A percentile compares a stretch with the other conserved stretches of the same genome.
Conservation (phyloP, 2,888 invertebrate genomes). For the Mimas tiliae region DNA sequence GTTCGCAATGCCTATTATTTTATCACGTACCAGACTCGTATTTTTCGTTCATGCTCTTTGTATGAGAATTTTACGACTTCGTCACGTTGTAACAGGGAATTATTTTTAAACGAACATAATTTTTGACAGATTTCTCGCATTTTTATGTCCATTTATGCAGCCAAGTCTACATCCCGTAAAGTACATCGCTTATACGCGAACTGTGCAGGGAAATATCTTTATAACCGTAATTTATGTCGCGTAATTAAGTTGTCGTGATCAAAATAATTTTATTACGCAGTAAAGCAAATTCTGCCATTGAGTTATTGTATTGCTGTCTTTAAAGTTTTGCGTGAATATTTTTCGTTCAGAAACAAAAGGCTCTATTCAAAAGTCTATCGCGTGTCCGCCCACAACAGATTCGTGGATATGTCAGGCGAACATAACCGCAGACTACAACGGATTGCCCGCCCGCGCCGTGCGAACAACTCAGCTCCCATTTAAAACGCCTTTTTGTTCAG, state of each 20-base stretch:
- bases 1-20: conserved; percentile 62
- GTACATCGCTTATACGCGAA: neutral
- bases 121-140: conserved; percentile 9
- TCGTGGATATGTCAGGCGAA: conserved; percentile 69
- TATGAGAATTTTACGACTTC: conserved; percentile 51
- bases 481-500: conserved; percentile 50
- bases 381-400: conserved; percentile 64
- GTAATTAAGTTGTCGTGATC: neutral
- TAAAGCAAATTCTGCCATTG: conserved; percentile 15
- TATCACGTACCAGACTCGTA: conserved; percentile 68
- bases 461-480: conserved; percentile 48
- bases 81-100: conserved; percentile 44
- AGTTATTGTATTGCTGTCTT: conserved; percentile 43
- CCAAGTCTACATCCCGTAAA: neutral
- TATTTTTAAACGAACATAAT: conserved; percentile 23
- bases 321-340: conserved; percentile 47
- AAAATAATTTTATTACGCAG: too few relatives aligned
- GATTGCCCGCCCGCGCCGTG: conserved; percentile 52
- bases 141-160: conserved; percentile 6
- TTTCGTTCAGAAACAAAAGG: conserved; percentile 64
- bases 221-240: neutral
- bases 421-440: conserved; percentile 70
- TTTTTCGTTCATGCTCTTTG: conserved; percentile 51
- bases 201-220: neutral
- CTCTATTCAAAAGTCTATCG: conserved; percentile 69